Evolutionary conservation across 1,140 invertebrate species (phyloP).

Genomic region (Eriosoma lanigerum): DNA sequence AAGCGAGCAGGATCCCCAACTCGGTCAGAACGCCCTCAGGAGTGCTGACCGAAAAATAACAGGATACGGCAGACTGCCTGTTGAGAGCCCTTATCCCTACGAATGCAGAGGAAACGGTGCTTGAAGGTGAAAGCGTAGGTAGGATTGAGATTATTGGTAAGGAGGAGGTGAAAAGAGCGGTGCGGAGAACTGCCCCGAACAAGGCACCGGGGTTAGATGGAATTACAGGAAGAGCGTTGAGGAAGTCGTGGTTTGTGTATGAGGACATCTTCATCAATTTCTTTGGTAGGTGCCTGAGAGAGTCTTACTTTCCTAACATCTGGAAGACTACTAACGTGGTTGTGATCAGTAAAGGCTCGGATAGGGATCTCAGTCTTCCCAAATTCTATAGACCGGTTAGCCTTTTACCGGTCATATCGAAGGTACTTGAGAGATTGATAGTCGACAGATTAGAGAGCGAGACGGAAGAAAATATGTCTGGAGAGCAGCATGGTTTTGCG

Average conservation of each 20-base stretch:
- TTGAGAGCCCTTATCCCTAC: background rate
- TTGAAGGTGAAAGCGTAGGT: background rate
- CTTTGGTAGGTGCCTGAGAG: background rate
- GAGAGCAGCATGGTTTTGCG: background rate
- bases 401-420: background rate
- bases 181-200: slow-evolving; percentile 25
- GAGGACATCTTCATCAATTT: background rate
- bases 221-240: background rate
- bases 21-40: background rate
- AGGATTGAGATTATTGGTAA: background rate
- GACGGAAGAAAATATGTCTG: background rate
- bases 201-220: slow-evolving; percentile 7
- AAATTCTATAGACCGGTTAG: slow-evolving; percentile 8
- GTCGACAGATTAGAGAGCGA: background rate
- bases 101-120: background rate
- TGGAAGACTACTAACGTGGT: background rate
- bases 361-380: background rate
- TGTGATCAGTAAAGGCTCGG: background rate
- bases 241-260: background rate
- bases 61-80: background rate
- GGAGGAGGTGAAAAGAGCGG: background rate
- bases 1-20: background rate
- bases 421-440: background rate
- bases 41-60: background rate
- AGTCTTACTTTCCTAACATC: background rate